phyloP scores from a whole-genome alignment of 2,797 vertebrate genomes.

The Catharus ustulatus region DNA sequence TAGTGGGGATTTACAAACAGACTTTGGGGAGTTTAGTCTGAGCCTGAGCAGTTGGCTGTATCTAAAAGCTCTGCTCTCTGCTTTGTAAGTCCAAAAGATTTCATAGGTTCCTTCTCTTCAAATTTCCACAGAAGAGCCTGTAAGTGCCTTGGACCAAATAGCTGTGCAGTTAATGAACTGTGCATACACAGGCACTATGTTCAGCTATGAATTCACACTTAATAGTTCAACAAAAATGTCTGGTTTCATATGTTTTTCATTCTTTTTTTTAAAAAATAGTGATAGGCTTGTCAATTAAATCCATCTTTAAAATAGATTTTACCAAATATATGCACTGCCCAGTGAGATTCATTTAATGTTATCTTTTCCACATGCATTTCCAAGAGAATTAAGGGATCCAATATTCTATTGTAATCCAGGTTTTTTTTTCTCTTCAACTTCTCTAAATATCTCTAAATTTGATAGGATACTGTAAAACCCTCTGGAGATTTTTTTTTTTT shows the following conservation, averaged over 20 bases:
- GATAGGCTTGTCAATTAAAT: constrained; percentile 50
- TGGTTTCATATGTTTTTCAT: constrained; percentile 29
- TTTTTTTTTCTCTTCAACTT: background rate
- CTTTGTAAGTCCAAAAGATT: background rate
- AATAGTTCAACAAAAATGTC: constrained; percentile 26
- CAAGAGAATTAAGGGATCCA: background rate
- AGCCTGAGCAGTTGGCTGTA: background rate
- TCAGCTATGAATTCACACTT: constrained; percentile 48
- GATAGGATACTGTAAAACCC: background rate
- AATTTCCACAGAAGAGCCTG: constrained; percentile 5
- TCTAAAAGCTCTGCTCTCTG: background rate
- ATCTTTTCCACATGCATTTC: constrained; percentile 30
- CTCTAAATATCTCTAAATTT: background rate
- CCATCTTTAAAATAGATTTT: constrained; percentile 42
- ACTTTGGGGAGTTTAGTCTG: background rate
- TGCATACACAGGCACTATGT: background rate
- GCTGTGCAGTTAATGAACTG: constrained; percentile 54
- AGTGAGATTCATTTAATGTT: background rate
- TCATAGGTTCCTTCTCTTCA: constrained; percentile 4
- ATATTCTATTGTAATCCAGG: background rate
- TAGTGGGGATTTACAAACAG: background rate
- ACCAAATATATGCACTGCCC: background rate
- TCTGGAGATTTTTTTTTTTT: background rate
- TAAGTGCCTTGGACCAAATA: constrained; percentile 44
- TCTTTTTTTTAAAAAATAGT: background rate